These are phyloP conservation scores for Mycteria americana DNA, from an alignment of 2,797 vertebrate genomes.

Conservation along the genomic window DNA sequence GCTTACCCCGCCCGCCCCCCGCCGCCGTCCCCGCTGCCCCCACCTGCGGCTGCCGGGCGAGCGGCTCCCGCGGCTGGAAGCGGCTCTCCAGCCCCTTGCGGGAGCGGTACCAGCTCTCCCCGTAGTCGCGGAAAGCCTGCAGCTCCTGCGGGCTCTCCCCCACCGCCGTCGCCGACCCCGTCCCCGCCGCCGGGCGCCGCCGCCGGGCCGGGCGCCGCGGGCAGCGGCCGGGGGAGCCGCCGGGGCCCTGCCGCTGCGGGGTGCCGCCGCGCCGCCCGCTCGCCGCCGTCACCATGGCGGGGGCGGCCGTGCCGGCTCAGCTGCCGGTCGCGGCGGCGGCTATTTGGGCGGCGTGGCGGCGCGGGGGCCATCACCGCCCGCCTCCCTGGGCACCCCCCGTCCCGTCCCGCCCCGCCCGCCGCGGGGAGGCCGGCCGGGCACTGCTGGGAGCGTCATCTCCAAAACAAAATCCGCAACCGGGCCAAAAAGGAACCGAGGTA, in stretches of 20 bases:
- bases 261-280: neutral
- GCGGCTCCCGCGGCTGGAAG: slow-evolving; percentile 80
- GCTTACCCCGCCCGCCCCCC: neutral
- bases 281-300: neutral
- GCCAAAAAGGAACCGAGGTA: no score
- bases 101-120: slow-evolving; percentile 83
- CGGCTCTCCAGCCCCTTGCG: slow-evolving; percentile 80
- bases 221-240: neutral
- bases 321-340: neutral
- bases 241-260: neutral
- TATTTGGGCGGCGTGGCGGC: neutral
- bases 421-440: no score
- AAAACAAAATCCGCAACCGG: neutral
- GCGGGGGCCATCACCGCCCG: neutral
- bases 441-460: neutral
- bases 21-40: neutral
- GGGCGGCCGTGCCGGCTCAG: neutral
- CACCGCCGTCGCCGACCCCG: neutral
- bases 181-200: neutral
- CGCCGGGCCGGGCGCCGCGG: neutral
- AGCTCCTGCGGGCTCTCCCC: slow-evolving; percentile 48
- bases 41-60: slow-evolving; percentile 88
- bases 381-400: neutral
- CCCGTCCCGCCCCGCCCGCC: neutral
- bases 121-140: slow-evolving; percentile 82